Base-by-base conservation (phyloP, 2,797 vertebrate genomes). In the Schizopygopsis malacanthus region DNA sequence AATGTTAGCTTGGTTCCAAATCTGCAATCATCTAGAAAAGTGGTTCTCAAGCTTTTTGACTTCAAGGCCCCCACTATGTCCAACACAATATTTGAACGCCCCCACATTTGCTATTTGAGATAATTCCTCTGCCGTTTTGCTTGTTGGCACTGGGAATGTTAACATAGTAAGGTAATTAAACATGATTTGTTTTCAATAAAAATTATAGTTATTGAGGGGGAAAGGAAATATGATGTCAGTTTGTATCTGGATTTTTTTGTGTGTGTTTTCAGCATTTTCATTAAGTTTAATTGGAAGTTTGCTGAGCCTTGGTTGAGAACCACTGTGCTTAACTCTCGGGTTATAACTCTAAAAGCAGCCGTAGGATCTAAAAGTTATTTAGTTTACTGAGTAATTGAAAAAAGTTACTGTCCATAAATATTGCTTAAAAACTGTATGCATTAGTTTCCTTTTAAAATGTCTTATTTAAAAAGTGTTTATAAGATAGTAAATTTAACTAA, bases 1-100 rank as follows among this genome's bases (percentile, higher is more conserved):
- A 25, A 84, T 50, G 71, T 56, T 56, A 54, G 11, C 61, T 77
- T 18, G 33, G 18, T 78, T 78, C 47, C 33, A 63, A 63, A 75
- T 12, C 28, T 59, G 13, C 25, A 33, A 33, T 72, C 25, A 11
- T 79, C 37, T 16, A 41, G 22, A 61, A 54, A 20, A 22, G 47
- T 37, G 28, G 16, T 22, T 78, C 54, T 59, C 12, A 78, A 59
- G 22, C 12, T 59, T 78, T 61, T 59, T 54, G 10, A 54, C 18
- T 5, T 4, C 75, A 78, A 78, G 52, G 52, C 54, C 22, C 13
- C 37, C 37, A 15, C 22, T 43, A 25, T 78, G 76, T 43, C 20
- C 4, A 78, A 15, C 59, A 50, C 25, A 67, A 67, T 47, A 50
- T 67, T 43, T 12, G 0, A 16, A 78, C 2, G 1, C 12, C 54